phyloP scores from a whole-genome alignment of 1,140 invertebrate genomes.

The Tigriopus japonicus region DNA sequence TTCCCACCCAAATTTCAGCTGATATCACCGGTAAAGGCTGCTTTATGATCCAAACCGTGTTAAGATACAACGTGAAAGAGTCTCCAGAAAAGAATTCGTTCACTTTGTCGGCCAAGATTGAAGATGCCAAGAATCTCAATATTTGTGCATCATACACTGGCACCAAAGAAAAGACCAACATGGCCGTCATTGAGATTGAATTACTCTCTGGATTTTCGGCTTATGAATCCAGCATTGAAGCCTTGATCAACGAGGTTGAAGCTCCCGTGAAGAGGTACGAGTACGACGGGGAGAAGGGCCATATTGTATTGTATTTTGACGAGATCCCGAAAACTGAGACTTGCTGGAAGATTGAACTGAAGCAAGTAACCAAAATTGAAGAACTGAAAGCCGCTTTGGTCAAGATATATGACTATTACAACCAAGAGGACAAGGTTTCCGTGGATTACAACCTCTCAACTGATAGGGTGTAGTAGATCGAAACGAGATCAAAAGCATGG shows the following conservation, averaged over 20 bases:
- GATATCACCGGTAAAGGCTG: constrained; percentile 37
- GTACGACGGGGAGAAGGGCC: neutral
- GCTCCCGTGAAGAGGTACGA: neutral
- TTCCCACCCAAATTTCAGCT: constrained; percentile 30
- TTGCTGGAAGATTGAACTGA: constrained; percentile 1
- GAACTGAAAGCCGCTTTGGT: constrained; percentile 11
- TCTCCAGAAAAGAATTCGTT: constrained; percentile 28
- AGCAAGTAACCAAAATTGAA: constrained; percentile 1
- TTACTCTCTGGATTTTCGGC: constrained; percentile 17
- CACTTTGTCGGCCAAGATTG: neutral
- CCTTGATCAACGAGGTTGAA: constrained; percentile 9
- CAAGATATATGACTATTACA: constrained; percentile 14
- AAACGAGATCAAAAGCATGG: no score
- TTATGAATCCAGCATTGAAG: constrained; percentile 10
- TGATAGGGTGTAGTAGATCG: no score
- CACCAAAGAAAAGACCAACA: constrained; percentile 32
- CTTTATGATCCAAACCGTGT: constrained; percentile 29
- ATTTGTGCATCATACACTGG: constrained; percentile 18
- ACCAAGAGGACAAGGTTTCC: neutral
- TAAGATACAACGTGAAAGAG: constrained; percentile 31
- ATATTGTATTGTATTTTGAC: constrained; percentile 14
- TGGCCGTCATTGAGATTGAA: constrained; percentile 19
- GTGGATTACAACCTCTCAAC: neutral
- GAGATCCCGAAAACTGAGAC: constrained; percentile 2
- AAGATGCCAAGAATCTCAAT: neutral